Evolutionary conservation across 2,113 vertebrate genomes (phyloP), one percentile per base, ranked within the genome.

Genomic region (Saiga tatarica): DNA sequence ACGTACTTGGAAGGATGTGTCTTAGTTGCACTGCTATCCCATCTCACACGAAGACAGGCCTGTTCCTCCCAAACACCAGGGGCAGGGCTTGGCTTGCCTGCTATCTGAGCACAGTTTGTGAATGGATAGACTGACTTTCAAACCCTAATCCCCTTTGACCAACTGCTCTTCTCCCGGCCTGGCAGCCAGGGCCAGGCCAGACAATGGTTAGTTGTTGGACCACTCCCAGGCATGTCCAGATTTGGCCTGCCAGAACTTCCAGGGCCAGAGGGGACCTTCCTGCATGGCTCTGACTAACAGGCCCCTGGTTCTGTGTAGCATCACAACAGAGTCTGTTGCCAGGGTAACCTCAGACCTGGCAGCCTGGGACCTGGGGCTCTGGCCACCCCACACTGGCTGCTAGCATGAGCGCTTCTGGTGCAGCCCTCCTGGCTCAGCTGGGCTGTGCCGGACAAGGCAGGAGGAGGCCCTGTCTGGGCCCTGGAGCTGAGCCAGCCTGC

Each of bases 301-400:
- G 39, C 47, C 42, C 50, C 64, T 87, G 52, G 52, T 57, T 96
- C 94, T 59, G 39, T 36, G 57, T 83, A 90, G 86, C 89, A 89
- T 91, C 95, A 98, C 82, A 97, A 98, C 93, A 97, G 50, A 91
- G 82, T 42, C 93, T 50, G 89, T 97, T 97, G 50, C 96, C 95
- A 96, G 71, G 95, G 78, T 14, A 19, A 97, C 97, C 79, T 95
- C 52, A 94, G 87, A 78, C 45, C 52, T 23, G 7, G 52, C 12
- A 67, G 85, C 92, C 91, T 81, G 67, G 64, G 64, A 62, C 36
- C 33, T 30, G 52, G 76, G 62, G 39, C 74, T 74, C 82, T 16
- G 3, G 15, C 52, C 30, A 1, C 57, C 12, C 3, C 3, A 17
- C 14, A 16, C 79, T 17, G 52, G 19, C 55, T 39, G 47, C 59